phyloP scores from a whole-genome alignment of 2,888 invertebrate genomes.

The Yponomeuta evonymella region DNA sequence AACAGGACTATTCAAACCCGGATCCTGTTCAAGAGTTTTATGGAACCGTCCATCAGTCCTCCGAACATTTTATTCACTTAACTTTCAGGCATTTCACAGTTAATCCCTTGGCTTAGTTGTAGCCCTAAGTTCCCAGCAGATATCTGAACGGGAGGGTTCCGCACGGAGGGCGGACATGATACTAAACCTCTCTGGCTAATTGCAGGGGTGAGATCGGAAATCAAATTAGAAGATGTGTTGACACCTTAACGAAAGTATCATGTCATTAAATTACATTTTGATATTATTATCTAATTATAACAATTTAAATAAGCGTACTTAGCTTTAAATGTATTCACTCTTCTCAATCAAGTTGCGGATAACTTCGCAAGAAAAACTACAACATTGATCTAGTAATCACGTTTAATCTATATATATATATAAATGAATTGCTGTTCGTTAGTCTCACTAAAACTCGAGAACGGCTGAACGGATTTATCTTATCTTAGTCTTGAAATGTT shows the following conservation, averaged over 20 bases:
- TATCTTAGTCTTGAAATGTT: no score
- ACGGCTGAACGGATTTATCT: no score
- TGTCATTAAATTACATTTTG: not conserved
- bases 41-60: not conserved
- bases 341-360: no score
- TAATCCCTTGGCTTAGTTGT: not conserved
- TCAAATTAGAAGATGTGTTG: conserved; percentile 10
- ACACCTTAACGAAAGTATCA: not conserved
- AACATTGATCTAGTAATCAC: no score
- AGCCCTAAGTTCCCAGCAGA: conserved; percentile 10
- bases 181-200: conserved; percentile 22
- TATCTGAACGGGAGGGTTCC: not conserved
- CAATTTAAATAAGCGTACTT: no score
- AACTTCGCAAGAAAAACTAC: no score
- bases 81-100: not conserved
- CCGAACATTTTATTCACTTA: not conserved
- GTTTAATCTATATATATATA: no score
- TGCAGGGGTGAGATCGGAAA: conserved; percentile 14
- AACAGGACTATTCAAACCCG: no score
- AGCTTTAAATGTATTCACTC: no score
- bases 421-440: no score
- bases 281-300: not conserved
- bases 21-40: not conserved
- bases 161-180: conserved; percentile 12
- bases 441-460: no score